Evolutionary conservation across 2,888 invertebrate species (phyloP).

Genomic region (Onchidella celtica): DNA sequence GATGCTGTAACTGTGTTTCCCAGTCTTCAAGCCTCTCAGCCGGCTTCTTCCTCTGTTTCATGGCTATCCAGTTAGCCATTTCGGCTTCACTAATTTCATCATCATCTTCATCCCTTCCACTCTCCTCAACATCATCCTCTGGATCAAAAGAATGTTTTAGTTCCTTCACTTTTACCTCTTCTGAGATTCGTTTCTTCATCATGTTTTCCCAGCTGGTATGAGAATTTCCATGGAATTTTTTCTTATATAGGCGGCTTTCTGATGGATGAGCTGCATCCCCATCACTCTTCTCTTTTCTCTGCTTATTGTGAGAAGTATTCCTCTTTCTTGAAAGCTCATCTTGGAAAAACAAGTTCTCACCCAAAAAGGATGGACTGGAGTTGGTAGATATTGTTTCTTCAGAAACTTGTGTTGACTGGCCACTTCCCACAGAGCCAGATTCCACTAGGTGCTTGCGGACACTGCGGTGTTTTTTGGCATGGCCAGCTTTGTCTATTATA

Average conservation of each 20-base stretch:
- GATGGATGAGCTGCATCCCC: background rate
- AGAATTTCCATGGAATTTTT: conserved; percentile 48
- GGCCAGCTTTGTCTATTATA: conserved; percentile 56
- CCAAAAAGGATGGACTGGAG: background rate
- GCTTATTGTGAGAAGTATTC: conserved; percentile 4
- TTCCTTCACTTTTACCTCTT: conserved; percentile 75
- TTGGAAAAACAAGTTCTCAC: background rate
- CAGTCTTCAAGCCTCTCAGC: conserved; percentile 3
- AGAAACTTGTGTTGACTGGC: background rate
- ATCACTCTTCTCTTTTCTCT: background rate
- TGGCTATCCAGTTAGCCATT: conserved; percentile 39
- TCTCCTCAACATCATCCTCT: conserved; percentile 51
- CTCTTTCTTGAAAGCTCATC: background rate
- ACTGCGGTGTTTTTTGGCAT: conserved; percentile 50
- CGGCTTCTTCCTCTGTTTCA: conserved; percentile 18
- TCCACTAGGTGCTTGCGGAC: conserved; percentile 30
- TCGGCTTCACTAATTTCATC: conserved; percentile 50
- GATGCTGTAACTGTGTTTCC: conserved; percentile 10
- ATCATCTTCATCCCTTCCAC: conserved; percentile 54
- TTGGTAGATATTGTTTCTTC: no score
- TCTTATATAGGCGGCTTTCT: conserved; percentile 46
- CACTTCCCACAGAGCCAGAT: background rate
- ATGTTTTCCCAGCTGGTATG: conserved; percentile 70
- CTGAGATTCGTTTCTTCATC: conserved; percentile 70
- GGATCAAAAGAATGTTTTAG: conserved; percentile 63